Conservation (phyloP, 2,888 invertebrate species). For the Drosophila parthenogenetica region DNA sequence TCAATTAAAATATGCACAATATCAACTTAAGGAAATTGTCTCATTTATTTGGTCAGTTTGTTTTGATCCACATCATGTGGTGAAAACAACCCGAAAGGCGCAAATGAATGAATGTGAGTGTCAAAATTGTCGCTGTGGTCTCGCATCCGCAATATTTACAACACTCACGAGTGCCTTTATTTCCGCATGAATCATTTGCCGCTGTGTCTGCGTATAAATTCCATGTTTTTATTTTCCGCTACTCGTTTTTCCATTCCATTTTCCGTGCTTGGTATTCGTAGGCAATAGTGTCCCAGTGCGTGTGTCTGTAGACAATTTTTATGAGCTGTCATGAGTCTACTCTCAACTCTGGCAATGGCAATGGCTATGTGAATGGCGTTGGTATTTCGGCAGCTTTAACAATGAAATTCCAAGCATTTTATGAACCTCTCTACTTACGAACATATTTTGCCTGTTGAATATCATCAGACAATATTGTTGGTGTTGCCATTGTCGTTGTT, state of each 20-base stretch:
- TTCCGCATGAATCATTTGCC: constrained; percentile 76
- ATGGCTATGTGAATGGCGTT: constrained; percentile 10
- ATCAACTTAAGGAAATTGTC: constrained; percentile 13
- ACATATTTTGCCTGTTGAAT: constrained; percentile 56
- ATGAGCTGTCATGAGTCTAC: constrained; percentile 44
- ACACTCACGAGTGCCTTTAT: constrained; percentile 76
- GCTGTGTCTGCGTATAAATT: constrained; percentile 62
- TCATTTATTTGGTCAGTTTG: constrained; percentile 16
- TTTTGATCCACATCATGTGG: constrained; percentile 7
- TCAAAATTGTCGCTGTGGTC: constrained; percentile 44
- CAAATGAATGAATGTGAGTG: constrained; percentile 15
- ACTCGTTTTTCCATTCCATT: neutral
- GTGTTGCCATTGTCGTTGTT: neutral
- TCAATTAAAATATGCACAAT: constrained; percentile 69
- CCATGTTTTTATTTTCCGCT: constrained; percentile 37
- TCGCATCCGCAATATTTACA: constrained; percentile 61
- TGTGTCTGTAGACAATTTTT: constrained; percentile 59
- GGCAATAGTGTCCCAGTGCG: constrained; percentile 16
- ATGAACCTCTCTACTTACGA: constrained; percentile 19
- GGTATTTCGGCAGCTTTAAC: constrained; percentile 47
- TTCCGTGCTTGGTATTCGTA: constrained; percentile 22
- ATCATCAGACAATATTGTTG: constrained; percentile 5
- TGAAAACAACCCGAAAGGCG: constrained; percentile 18
- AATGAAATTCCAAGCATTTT: constrained; percentile 68
- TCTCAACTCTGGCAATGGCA: constrained; percentile 11